phyloP scores from a whole-genome alignment of 2,113 vertebrate species.

The Circaetus cinerascens region DNA sequence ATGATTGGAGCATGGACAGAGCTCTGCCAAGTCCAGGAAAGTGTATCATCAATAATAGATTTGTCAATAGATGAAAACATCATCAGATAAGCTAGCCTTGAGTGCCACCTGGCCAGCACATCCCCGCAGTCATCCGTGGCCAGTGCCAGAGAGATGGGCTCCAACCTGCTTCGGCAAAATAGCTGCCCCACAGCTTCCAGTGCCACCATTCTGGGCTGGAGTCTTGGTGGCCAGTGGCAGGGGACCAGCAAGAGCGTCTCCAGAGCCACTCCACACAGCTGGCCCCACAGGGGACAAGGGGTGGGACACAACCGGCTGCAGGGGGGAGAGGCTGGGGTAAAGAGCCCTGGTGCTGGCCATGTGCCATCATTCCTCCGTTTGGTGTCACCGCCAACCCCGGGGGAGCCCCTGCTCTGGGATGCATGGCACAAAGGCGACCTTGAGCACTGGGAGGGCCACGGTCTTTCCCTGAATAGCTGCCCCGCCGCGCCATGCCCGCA shows the following conservation, averaged over 20 bases:
- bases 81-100: constrained; percentile 11
- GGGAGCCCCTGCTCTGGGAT: neutral
- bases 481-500: neutral
- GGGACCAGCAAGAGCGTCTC: neutral
- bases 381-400: neutral
- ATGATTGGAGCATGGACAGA: neutral
- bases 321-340: fast-evolving
- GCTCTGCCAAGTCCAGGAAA: constrained; percentile 32
- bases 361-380: neutral
- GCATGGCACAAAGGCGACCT: constrained; percentile 10
- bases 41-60: constrained; percentile 49
- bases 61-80: constrained; percentile 47
- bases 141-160: neutral
- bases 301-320: neutral
- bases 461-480: constrained; percentile 33
- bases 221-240: neutral
- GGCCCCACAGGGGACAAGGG: neutral
- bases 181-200: neutral
- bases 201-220: neutral
- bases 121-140: neutral
- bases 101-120: constrained; percentile 51
- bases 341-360: neutral
- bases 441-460: neutral
- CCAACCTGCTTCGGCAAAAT: neutral
- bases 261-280: neutral